Percentiles rank a stretch among this genome's conserved stretches.
These are phyloP conservation scores for Protonemura montana DNA, from an alignment of 2,888 invertebrate species.

Conservation along the genomic window DNA sequence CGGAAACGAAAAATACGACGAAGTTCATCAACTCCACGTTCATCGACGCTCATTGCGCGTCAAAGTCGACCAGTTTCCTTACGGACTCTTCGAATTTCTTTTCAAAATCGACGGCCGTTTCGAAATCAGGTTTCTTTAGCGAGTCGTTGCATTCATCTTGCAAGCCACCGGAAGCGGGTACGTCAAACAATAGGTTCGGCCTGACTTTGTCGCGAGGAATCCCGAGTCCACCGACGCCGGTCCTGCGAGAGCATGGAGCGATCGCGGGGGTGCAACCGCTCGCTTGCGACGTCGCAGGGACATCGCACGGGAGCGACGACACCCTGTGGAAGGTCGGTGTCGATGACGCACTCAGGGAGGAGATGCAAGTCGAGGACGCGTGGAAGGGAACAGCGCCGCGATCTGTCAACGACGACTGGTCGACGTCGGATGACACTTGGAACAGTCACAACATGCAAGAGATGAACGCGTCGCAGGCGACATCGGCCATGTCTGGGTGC, in stretches of 20 bases:
- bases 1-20: neutral
- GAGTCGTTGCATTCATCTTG: conserved; percentile 8
- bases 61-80: neutral
- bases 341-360: neutral
- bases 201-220: conserved; percentile 63
- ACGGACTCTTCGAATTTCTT: neutral
- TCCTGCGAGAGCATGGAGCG: conserved; percentile 27
- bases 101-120: neutral
- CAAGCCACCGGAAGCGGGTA: conserved; percentile 37
- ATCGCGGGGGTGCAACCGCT: conserved; percentile 28
- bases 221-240: conserved; percentile 64
- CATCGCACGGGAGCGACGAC: too few species aligned
- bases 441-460: conserved; percentile 52
- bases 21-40: neutral
- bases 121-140: conserved; percentile 39
- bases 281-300: neutral
- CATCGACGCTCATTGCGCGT: neutral
- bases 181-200: conserved; percentile 59
- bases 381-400: conserved; percentile 29
- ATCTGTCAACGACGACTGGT: conserved; percentile 34
- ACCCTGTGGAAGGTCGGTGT: neutral
- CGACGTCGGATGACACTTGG: conserved; percentile 52
- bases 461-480: conserved; percentile 26
- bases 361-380: neutral
- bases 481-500: neutral